Evolutionary conservation across 2,888 invertebrate species (phyloP), one percentile per base, ranked within the genome.

Genomic region (Lasioglossum marginatum): DNA sequence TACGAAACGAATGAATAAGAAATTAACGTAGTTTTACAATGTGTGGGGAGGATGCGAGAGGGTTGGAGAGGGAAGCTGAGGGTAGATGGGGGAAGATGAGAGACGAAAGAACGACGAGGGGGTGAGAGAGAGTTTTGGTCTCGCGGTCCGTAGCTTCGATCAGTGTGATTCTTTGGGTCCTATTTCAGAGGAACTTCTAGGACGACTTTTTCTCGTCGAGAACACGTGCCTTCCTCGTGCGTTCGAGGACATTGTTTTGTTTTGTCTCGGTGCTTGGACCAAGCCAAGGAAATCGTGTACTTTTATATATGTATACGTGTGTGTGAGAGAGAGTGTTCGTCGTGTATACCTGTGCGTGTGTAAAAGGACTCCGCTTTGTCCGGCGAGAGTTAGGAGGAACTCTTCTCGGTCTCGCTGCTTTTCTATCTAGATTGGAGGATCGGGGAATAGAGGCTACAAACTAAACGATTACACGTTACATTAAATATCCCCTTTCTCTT

Each of bases 401-500:
- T 86, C 87, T 90, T 90, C 89, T 87, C 82, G 85, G 72, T 86
- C 89, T 89, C 87, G 86, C 83, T 83, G 78, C 76, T 81, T 52
- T 52, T 83, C 82, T 84, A 83, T 82, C 79, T 79, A 84, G 80
- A 81, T 52, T 52, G 52, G 23, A 60, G 87, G 72, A 83, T 73
- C 19, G 79, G 85, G 86, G 85, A 86, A 86, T 84, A 89, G 91
- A 89, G 86, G 87, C 92, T 93, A 93, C 88, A 86, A 93, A 93
- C 92, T 93, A 93, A 93, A 93, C 89, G 89, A 91, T 92, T 93
- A 92, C 89, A 92, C 91, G 90, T 90, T 91, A 93, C 90, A 91
- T 92, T 92, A 92, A 92, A 91, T 91, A 92, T 86, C 85, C 83
- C 86, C 82, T 81, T 90, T 82, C 31, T 77, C 71, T 71, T 88